Base-by-base conservation (phyloP, 2,888 invertebrate genomes). In the Drosophila cognata region DNA sequence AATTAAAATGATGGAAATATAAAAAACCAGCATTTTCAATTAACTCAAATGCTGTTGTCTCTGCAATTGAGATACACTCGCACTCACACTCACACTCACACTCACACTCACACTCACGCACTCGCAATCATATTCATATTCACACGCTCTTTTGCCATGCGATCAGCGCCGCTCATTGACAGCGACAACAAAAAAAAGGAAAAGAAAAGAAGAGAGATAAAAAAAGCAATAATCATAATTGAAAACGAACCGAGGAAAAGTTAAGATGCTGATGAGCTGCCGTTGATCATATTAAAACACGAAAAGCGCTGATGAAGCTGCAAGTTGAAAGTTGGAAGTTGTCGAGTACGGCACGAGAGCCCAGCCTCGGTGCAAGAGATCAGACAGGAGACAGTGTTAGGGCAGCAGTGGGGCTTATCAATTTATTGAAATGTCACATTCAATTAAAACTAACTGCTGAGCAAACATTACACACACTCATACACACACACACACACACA, bases 351-450 rank as follows among this genome's bases (percentile, higher is more conserved):
- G 59, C 66, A 67, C 81, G 66, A 79, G 67, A 64, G 70, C 60
- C 70, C 81, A 73, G 55, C n/a, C 71, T 68, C 71, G 16, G 35
- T 65, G 13, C 67, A 55, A 60, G 61, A 67, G 63, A 74, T 66
- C 69, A 64, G 70, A 58, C 70, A 51, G 55, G 58, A 52, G 71
- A 62, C 66, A 50, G 57, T 43, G 46, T 46, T 16, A 25, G 46
- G 46, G 46, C 25, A 46, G 50, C 70, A 69, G 71, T 64, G 68
- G 71, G 59, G 82, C 77, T 79, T 82, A 82, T 79, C 89, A 85
- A 90, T 90, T 85, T 89, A 89, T 88, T 90, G 85, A 89, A 89
- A 89, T 90, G 88, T 90, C 88, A 89, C 88, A 85, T 89, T 89
- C 79, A 89, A 89, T 89, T 89, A 90, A 90, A 89, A 84, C 78